Evolutionary conservation across 2,113 vertebrate species (phyloP).

Genomic region (Cyprinodon brontotheroides): DNA sequence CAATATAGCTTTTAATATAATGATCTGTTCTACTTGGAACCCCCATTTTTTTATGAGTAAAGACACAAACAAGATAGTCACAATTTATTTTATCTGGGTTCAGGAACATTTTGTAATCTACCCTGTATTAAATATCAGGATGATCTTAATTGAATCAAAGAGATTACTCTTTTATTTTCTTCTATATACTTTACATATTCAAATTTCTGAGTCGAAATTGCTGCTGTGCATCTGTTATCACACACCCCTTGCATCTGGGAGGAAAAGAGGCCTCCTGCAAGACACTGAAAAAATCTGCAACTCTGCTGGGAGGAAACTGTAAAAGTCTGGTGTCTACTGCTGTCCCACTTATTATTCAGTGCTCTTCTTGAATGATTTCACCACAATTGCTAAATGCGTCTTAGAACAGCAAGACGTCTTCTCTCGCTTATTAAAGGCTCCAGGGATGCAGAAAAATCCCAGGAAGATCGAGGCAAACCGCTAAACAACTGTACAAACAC

Average conservation of each 20-base stretch:
- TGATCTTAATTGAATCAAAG: constrained; percentile 44
- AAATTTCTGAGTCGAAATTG: constrained; percentile 36
- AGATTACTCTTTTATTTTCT: constrained; percentile 25
- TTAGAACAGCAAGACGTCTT: constrained; percentile 45
- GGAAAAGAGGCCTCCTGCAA: constrained; percentile 3
- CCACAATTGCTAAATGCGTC: constrained; percentile 51
- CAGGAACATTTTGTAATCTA: constrained; percentile 42
- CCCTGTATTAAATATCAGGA: constrained; percentile 35
- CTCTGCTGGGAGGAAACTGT: constrained; percentile 49
- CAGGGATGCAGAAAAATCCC: constrained; percentile 22
- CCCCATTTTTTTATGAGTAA: not conserved
- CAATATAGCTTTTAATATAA: not conserved
- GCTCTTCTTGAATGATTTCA: constrained; percentile 28
- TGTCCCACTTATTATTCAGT: constrained; percentile 53
- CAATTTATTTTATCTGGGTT: constrained; percentile 41
- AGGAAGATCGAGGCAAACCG: constrained; percentile 45
- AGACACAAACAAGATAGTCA: constrained; percentile 7
- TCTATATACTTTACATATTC: constrained; percentile 25
- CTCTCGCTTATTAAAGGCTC: constrained; percentile 61
- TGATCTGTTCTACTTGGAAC: not conserved
- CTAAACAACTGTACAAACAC: constrained; percentile 72
- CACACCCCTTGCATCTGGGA: constrained; percentile 44
- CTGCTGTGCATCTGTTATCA: constrained; percentile 63
- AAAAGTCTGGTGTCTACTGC: constrained; percentile 29
- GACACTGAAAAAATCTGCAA: constrained; percentile 21